These are phyloP conservation scores for Diogma glabrata DNA, from an alignment of 2,888 invertebrate species.

Conservation along the genomic window DNA sequence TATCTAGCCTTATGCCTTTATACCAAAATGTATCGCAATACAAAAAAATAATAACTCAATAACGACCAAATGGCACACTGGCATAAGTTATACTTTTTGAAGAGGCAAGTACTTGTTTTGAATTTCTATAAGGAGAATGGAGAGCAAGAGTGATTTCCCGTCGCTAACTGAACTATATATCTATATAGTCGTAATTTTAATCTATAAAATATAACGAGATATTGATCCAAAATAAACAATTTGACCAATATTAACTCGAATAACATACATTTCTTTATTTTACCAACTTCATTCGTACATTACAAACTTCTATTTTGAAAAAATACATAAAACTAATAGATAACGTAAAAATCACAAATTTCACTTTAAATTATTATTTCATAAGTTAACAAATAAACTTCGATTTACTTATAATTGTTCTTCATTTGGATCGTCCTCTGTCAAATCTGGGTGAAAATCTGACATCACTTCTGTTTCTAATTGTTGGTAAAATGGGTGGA, in stretches of 20 bases:
- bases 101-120: background rate
- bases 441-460: background rate
- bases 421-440: background rate
- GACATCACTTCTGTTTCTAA: background rate
- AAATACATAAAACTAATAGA: background rate
- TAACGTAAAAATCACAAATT: background rate
- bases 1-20: no score
- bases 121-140: background rate
- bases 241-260: background rate
- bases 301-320: background rate
- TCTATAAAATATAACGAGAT: background rate
- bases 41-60: background rate
- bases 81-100: background rate
- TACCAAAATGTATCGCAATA: no score
- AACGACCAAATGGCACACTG: background rate
- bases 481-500: background rate
- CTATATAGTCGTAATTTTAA: slow-evolving; percentile 1
- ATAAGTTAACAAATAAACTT: no score
- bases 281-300: background rate
- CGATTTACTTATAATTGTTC: background rate
- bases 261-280: background rate
- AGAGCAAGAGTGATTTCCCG: background rate
- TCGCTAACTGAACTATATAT: background rate
- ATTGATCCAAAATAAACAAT: background rate
- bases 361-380: no score